Evolutionary conservation across 2,113 vertebrate genomes (phyloP).

Genomic region (Antechinus flavipes): DNA sequence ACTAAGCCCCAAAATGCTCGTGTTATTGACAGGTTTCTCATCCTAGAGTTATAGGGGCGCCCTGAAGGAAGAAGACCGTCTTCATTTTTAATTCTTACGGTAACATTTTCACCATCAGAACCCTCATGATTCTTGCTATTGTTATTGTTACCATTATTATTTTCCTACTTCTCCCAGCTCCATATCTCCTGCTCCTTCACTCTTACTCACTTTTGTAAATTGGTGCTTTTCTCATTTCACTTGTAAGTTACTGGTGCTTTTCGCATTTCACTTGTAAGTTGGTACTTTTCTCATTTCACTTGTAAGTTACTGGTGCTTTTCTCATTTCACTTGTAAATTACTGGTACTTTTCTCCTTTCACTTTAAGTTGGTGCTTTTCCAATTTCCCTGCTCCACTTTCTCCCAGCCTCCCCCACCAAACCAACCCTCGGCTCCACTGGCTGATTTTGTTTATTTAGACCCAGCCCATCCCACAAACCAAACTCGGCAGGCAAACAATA

Average conservation of each 20-base stretch:
- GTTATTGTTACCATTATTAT: neutral
- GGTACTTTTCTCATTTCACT: no score
- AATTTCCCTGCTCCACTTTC: neutral
- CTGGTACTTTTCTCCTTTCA: no score
- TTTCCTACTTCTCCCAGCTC: neutral
- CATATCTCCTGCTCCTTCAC: neutral
- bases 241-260: no score
- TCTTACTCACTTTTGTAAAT: neutral
- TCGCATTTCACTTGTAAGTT: no score
- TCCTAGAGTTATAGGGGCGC: neutral
- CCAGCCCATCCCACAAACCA: neutral
- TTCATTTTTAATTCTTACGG: neutral
- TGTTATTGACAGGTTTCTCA: neutral
- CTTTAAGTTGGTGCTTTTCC: neutral
- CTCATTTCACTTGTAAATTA: no score
- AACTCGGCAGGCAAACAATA: neutral
- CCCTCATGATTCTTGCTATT: neutral
- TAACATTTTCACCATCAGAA: neutral
- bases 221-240: no score
- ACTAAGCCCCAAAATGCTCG: neutral
- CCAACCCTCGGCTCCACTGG: fast-evolving
- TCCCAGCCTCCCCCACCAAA: neutral
- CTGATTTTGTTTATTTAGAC: neutral
- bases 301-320: no score
- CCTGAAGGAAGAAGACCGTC: neutral